Percentiles rank a stretch among this genome's conserved stretches.
Conservation (phyloP, 2,113 vertebrate genomes). For the Nesoenas mayeri region DNA sequence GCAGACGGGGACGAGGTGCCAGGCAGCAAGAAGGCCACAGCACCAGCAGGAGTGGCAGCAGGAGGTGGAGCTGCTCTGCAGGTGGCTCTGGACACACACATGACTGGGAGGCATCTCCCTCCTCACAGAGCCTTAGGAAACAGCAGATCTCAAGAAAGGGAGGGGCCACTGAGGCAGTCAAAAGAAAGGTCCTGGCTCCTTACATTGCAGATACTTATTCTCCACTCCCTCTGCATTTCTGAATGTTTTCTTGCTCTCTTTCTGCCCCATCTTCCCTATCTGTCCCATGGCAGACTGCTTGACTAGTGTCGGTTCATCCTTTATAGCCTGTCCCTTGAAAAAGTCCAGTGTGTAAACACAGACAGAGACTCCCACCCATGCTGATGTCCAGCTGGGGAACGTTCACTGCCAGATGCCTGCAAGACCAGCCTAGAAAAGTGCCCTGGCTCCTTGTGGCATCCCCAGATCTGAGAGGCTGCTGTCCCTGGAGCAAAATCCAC, state of each 20-base stretch:
- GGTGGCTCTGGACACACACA: not conserved
- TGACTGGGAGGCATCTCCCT: accelerated
- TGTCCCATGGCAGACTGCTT: not conserved
- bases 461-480: not conserved
- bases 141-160: not conserved
- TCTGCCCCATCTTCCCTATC: not conserved
- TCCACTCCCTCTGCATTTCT: not conserved
- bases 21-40: not conserved
- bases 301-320: not conserved
- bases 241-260: not conserved
- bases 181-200: not conserved
- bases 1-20: accelerated
- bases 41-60: not conserved
- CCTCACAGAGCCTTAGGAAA: not conserved
- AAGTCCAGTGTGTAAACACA: not conserved
- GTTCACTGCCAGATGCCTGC: not conserved
- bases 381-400: not conserved
- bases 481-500: not conserved
- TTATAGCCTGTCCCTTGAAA: not conserved
- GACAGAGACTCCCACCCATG: not conserved
- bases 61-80: not conserved
- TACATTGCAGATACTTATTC: not conserved
- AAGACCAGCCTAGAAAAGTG: not conserved
- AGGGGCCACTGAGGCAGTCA: not conserved
- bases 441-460: not conserved